A percentile compares a stretch with the other conserved stretches of the same genome.
Evolutionary conservation across 2,888 invertebrate genomes (phyloP).

Genomic region (Ormyrus labotus): DNA sequence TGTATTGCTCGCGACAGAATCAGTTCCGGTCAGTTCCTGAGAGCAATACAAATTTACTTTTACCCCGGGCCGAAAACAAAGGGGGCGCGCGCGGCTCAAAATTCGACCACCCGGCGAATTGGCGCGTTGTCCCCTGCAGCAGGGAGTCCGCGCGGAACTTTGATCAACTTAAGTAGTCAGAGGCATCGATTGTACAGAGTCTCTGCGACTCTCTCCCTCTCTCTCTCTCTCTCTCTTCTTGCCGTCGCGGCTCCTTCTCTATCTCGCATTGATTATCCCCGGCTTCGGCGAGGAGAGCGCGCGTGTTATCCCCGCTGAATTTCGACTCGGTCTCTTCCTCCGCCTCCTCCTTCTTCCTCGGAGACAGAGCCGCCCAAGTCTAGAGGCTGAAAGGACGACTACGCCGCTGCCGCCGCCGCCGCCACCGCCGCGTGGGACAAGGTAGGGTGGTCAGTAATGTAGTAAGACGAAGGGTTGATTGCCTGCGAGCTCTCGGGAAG

Average conservation of each 20-base stretch:
- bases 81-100: too few species aligned
- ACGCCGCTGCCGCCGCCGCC: slow-evolving; percentile 57
- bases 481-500: slow-evolving; percentile 67
- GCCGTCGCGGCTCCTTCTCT: slow-evolving; percentile 8
- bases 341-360: slow-evolving; percentile 32
- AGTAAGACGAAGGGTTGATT: slow-evolving; percentile 63
- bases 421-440: slow-evolving; percentile 61
- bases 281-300: slow-evolving; percentile 5
- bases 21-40: too few species aligned
- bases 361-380: slow-evolving; percentile 20
- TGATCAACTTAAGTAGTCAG: slow-evolving; percentile 57
- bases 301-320: slow-evolving; percentile 50
- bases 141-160: slow-evolving; percentile 35
- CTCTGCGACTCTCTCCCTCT: background rate
- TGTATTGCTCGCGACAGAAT: too few species aligned
- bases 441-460: slow-evolving; percentile 62
- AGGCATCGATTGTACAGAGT: slow-evolving; percentile 51
- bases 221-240: slow-evolving; percentile 9
- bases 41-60: too few species aligned
- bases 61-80: too few species aligned
- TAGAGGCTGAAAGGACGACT: slow-evolving; percentile 37
- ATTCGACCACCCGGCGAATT: too few species aligned
- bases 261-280: slow-evolving; percentile 57
- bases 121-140: background rate
- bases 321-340: slow-evolving; percentile 34